These are phyloP conservation scores for Leuciscus waleckii DNA, from an alignment of 2,797 vertebrate species.

Conservation along the genomic window DNA sequence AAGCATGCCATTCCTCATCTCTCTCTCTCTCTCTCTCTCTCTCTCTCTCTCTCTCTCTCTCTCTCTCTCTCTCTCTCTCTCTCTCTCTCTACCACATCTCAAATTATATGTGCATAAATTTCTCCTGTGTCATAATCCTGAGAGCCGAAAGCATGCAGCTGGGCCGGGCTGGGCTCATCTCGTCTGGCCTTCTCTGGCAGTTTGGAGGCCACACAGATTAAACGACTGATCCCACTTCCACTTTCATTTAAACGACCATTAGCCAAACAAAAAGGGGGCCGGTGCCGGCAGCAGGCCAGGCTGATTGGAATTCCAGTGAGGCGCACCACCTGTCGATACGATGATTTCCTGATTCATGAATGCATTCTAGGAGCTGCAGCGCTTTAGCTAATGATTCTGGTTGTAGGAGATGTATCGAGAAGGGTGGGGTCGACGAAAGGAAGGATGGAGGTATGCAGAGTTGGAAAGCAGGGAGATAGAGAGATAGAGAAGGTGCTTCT, in stretches of 20 bases:
- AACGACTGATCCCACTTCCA: slow-evolving; percentile 52
- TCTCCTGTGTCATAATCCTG: slow-evolving; percentile 59
- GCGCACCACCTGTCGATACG: slow-evolving; percentile 76
- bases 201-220: slow-evolving; percentile 43
- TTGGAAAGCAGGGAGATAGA: slow-evolving; percentile 25
- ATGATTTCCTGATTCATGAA: slow-evolving; percentile 82
- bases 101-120: slow-evolving; percentile 73
- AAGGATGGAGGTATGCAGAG: slow-evolving; percentile 29
- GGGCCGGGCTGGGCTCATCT: slow-evolving; percentile 6
- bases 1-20: not conserved
- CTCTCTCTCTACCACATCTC: slow-evolving; percentile 52
- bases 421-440: slow-evolving; percentile 37
- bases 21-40: not conserved
- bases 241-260: slow-evolving; percentile 62
- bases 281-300: slow-evolving; percentile 23
- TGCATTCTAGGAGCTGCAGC: slow-evolving; percentile 72
- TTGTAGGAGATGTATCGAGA: slow-evolving; percentile 32
- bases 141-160: slow-evolving; percentile 6
- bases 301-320: slow-evolving; percentile 60
- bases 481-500: slow-evolving; percentile 26
- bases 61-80: slow-evolving; percentile 4
- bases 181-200: slow-evolving; percentile 22
- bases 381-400: slow-evolving; percentile 82
- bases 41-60: slow-evolving; percentile 15
- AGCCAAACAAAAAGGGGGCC: slow-evolving; percentile 50